Conservation (phyloP, 2,797 vertebrate species). For the Enteromius viviparus region DNA sequence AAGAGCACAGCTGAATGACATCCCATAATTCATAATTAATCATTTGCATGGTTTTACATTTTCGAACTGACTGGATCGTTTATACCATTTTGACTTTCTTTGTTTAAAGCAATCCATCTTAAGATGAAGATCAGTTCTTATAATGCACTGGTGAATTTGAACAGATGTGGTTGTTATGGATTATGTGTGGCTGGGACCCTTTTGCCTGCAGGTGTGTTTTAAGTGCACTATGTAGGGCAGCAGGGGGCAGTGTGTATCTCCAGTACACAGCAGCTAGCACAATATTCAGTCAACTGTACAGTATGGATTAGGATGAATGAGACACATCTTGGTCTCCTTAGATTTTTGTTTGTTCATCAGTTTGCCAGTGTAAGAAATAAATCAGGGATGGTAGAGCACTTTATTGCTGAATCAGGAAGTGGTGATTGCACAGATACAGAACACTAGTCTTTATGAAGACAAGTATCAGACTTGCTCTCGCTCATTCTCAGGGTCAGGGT, state of each 20-base stretch:
- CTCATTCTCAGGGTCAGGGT: background rate
- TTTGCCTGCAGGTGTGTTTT: background rate
- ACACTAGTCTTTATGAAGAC: background rate
- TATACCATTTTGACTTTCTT: conserved; percentile 3
- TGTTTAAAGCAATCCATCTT: conserved; percentile 49
- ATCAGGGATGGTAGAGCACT: too few species aligned
- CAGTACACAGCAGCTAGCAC: background rate
- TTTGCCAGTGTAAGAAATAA: background rate
- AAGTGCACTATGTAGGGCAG: conserved; percentile 60
- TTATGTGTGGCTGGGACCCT: conserved; percentile 32
- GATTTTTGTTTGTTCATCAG: background rate
- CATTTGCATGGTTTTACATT: conserved; percentile 35
- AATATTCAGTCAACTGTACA: background rate
- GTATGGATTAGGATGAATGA: background rate
- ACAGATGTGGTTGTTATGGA: conserved; percentile 16
- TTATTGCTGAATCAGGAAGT: background rate
- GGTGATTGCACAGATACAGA: background rate
- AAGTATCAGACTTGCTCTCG: background rate
- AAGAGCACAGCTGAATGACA: conserved; percentile 24
- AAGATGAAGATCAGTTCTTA: background rate
- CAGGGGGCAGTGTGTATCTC: conserved; percentile 74
- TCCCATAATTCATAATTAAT: background rate
- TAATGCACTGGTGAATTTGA: background rate
- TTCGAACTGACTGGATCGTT: background rate
- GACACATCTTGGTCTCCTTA: background rate